phyloP scores from a whole-genome alignment of 30 jellyfish, hydroid and myxozoan species.

The Catostylus mosaicus region DNA sequence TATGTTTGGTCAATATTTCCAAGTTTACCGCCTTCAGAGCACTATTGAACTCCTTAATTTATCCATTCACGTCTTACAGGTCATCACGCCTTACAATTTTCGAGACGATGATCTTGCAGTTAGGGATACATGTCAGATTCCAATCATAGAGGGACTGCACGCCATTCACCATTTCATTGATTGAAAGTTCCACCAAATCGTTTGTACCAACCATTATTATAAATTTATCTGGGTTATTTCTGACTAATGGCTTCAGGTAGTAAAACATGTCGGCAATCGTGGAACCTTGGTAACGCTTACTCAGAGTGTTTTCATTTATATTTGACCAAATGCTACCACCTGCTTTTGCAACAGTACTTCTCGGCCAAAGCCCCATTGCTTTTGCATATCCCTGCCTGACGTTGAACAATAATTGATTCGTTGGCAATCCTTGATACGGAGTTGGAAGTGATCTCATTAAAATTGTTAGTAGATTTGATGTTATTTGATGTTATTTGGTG shows the following conservation, averaged over 20 bases:
- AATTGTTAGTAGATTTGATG: neutral
- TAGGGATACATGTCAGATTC: neutral
- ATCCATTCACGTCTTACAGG: neutral
- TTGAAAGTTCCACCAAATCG: slow-evolving; percentile 1
- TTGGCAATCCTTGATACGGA: neutral
- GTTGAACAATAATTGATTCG: neutral
- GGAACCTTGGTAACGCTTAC: neutral
- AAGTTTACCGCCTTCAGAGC: neutral
- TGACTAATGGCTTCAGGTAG: neutral
- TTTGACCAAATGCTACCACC: neutral
- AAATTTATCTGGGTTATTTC: neutral
- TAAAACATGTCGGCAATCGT: neutral
- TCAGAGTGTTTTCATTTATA: neutral
- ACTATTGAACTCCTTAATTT: neutral
- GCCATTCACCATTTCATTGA: neutral
- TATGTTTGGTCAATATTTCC: neutral
- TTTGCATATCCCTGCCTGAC: too few relatives aligned
- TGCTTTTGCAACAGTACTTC: neutral
- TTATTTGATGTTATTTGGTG: too few relatives aligned
- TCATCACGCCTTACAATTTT: neutral
- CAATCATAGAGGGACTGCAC: neutral
- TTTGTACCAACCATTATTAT: slow-evolving; percentile 7
- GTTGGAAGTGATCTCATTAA: neutral
- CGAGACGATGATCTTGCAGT: neutral
- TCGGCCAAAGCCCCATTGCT: too few relatives aligned